Evolutionary conservation across 2,888 invertebrate genomes (phyloP), one percentile per base, ranked within the genome.

Genomic region (Seira musarum): DNA sequence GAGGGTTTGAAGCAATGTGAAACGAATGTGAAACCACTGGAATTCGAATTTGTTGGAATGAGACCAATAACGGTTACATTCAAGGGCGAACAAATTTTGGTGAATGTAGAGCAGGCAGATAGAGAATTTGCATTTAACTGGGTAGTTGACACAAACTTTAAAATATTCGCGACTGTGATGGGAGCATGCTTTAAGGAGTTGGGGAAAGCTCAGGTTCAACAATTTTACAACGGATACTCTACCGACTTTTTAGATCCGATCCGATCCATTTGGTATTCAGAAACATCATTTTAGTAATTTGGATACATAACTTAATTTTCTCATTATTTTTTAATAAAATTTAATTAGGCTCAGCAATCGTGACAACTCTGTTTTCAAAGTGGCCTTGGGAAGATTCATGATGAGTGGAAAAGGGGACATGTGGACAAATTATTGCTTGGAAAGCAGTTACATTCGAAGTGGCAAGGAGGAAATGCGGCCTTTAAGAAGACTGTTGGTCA

Each of bases 91-190:
- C 63, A 75, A 0, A 67, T 72, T 0, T 10, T 77, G 15, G 1
- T 65, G 0, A 81, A 76, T 71, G 17, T 61, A 8, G 84, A 84
- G 46, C 79, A 82, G 66, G 84, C 84, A 0, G 84, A 84, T 21
- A 19, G 57, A 1, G 82, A 84, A 22, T 84, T 64, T 66, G 46
- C 71, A 5, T 84, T 84, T 30, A 84, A 84, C 24, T 82, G 76
- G 74, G 84, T 77, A 0, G 65, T 84, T 1, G 84, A 84, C 30
- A 71, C 60, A 75, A 72, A 75, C 53, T 84, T 81, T 76, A 35
- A 73, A 17, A 80, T 84, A 35, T 76, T 82, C 60, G 74, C 82
- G 0, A 84, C 84, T 0, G 82, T 81, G 15, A 30, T 84, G 8
- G 84, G 84, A 1, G 22, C 63, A 13, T 84, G 84, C 71, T 30